Percentiles rank a stretch among this genome's conserved stretches.
Conservation (phyloP, 2,113 vertebrate genomes). For the Catagonus wagneri region DNA sequence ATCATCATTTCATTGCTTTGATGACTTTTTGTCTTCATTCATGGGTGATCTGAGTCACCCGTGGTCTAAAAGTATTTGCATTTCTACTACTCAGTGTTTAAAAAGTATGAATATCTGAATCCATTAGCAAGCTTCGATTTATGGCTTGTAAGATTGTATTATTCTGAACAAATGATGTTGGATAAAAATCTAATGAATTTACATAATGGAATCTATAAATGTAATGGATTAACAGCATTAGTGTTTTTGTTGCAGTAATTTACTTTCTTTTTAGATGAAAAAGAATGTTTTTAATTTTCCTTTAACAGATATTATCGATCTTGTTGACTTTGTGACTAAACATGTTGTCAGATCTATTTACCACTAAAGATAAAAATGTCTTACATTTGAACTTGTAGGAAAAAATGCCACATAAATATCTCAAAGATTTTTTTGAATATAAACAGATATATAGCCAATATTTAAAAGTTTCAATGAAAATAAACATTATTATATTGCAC, state of each 20-base stretch:
- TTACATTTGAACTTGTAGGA: slow-evolving; percentile 42
- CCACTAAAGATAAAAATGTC: slow-evolving; percentile 69
- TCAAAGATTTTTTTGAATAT: slow-evolving; percentile 35
- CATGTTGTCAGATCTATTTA: slow-evolving; percentile 70
- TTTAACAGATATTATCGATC: slow-evolving; percentile 77
- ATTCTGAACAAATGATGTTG: slow-evolving; percentile 71
- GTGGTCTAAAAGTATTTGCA: not conserved
- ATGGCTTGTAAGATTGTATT: slow-evolving; percentile 57
- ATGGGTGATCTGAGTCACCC: not conserved
- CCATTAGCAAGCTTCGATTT: slow-evolving; percentile 57
- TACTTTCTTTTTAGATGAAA: slow-evolving; percentile 66
- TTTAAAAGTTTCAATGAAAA: slow-evolving; percentile 24
- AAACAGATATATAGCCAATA: not conserved
- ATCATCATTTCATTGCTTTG: not conserved
- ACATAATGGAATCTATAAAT: slow-evolving; percentile 78
- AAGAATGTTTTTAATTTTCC: slow-evolving; percentile 78
- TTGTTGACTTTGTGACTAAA: slow-evolving; percentile 70
- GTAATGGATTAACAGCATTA: slow-evolving; percentile 75
- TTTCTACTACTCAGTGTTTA: slow-evolving; percentile 47
- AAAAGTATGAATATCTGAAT: slow-evolving; percentile 54
- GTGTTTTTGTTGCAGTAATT: slow-evolving; percentile 71
- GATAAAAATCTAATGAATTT: slow-evolving; percentile 78
- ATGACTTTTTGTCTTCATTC: slow-evolving; percentile 39
- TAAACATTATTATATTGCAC: not conserved
- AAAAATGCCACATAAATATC: not conserved